Base-by-base conservation (phyloP, 1,140 invertebrate species). In the Phortica variegata region DNA sequence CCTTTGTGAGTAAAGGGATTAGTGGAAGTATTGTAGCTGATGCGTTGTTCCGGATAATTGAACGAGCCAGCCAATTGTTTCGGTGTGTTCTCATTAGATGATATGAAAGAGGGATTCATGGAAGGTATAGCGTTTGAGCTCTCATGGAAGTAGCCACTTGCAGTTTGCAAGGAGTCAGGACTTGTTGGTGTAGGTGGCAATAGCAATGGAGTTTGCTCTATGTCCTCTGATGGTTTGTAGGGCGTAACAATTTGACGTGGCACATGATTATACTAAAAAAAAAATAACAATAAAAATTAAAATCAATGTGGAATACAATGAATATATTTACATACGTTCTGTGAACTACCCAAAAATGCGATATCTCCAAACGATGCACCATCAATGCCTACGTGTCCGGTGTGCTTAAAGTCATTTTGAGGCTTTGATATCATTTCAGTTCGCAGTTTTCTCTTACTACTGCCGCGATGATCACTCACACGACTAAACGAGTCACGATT, bases 311-410 rank as follows among this genome's bases (percentile, higher is more conserved):
- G 16, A 4, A 2, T n/a, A 23, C 2, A 1, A 9, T 7, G 1
- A n/a, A 40, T 18, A 16, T n/a, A 19, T 40, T 31, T 13, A 23
- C 0, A 79, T 57, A 84, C 81, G 65, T 83, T 81, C 43, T 76
- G 74, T 2, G 73, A 71, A 42, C 61, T 76, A n/a, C 71, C 73
- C 16, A 95, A 78, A 65, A 93, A 94, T 36, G 90, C 87, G 41
- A 98, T 86, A 77, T 97, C 94, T 0, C 96, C 95, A 76, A 98
- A 98, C 70, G 93, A 93, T 44, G 92, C 91, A 4, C 96, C 96
- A 77, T 98, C 96, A 10, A 96, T 81, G 2, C 97, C 96, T 3
- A 98, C 92, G 76, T 99, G 96, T 1, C 91, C 92, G 0, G 94
- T 98, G 72, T 98, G 96, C 69, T 96, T 93, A 0, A 98, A 84